Base-by-base conservation (phyloP, 2,113 vertebrate genomes). In the Brachirus orientalis region DNA sequence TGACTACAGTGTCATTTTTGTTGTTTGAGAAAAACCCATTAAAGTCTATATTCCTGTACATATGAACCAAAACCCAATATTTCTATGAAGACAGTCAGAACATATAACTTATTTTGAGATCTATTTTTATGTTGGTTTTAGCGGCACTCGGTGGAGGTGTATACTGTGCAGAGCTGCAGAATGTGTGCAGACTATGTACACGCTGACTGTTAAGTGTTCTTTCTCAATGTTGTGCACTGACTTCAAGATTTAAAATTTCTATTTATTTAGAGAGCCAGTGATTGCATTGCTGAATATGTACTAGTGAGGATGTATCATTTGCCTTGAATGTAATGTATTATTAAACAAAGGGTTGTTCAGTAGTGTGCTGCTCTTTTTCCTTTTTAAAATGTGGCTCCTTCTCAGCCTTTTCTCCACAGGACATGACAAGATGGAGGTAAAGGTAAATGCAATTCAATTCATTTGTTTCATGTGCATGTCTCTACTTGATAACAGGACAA, bases 281-380 rank as follows among this genome's bases (percentile, higher is more conserved):
- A 85, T 83, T 90, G 86, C 90, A 90, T 90, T 90, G 85, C 77
- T 83, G 84, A 86, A 77, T 83, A 89, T 91, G 90, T 93, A 90
- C 87, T 90, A 75, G 88, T 90, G 63, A 90, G 85, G 89, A 90
- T 86, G 87, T 88, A 81, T 89, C 74, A 82, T 92, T 93, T 91
- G 83, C 86, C 88, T 92, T 93, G 92, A 92, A 92, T 93, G 92
- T 93, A 91, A 89, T 83, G 89, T 92, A 89, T 88, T 87, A 90
- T 78, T 89, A 90, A 92, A 91, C 37, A 82, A 83, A 59, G 76
- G 60, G 35, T 86, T 83, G 83, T 91, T 91, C 75, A 79, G 77
- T 78, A 71, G 3, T 19, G 0, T 28, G 48, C 18, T 61, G 58
- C 22, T 72, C 6, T 46, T 10, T 43, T n/a, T n/a, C n/a, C n/a